Evolutionary conservation across 2,797 vertebrate genomes (phyloP), one percentile per base, ranked within the genome.

Genomic region (Pseudocheirus occidentalis): DNA sequence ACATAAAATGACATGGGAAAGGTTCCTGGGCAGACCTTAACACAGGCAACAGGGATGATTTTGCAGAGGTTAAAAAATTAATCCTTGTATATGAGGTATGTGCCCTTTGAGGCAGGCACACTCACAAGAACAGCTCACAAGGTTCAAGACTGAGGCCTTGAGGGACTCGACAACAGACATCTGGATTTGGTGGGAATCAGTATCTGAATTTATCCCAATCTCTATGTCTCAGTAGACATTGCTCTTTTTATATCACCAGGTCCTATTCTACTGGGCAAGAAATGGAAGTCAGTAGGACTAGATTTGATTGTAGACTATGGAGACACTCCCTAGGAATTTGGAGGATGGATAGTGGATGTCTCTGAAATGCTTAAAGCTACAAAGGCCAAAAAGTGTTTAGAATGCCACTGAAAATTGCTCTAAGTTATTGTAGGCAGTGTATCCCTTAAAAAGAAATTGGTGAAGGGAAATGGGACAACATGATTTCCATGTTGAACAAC

Each of bases 401-500:
- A 54, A 54, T 90, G 90, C 12, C 4, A n/a, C 50, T 90, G 90
- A 54, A 90, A 55, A 10, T 31, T 13, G 54, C 90, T 55, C 3
- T 50, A 40, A 87, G 40, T 21, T 50, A 4, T 87, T 28, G 9
- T 11, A 50, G 10, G 27, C 24, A 87, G 73, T 50, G 21, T 50
- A 27, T 9, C 40, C 40, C 66, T 87, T 87, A 46, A 50, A 27
- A 50, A 46, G 18, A 81, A 27, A 50, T 27, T 24, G 27, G 73
- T 87, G 40, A 87, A 87, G 40, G 57, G 90, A 95, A 94, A 58
- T 11, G 62, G 21, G 0, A 2, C 9, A 91, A 5, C 94, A 95
- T 97, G 91, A 96, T 96, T 98, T 97, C 94, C 87, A 55, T 94
- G 94, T 90, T 34, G 18, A 34, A 18, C 59, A 90, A 14, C 0